Percentiles rank a stretch among this genome's conserved stretches.
Evolutionary conservation across 2,113 vertebrate species (phyloP).

Genomic region (Vimba vimba): DNA sequence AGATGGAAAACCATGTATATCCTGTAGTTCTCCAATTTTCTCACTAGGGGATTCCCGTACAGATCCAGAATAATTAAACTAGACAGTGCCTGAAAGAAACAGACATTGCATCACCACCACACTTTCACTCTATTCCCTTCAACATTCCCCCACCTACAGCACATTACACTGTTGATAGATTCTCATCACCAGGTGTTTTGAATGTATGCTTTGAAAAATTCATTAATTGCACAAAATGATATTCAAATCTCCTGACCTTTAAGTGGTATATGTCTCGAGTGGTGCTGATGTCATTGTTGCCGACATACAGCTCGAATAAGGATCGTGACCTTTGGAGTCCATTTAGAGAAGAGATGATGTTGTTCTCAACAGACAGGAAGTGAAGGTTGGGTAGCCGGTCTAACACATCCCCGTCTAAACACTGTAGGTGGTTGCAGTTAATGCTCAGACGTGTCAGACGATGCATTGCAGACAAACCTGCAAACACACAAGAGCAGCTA

Average conservation of each 20-base stretch:
- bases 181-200: neutral
- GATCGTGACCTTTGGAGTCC: constrained; percentile 78
- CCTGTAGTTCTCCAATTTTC: constrained; percentile 83
- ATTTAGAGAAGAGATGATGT: constrained; percentile 78
- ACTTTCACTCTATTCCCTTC: neutral
- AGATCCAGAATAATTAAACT: constrained; percentile 86
- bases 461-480: constrained; percentile 80
- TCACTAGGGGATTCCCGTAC: constrained; percentile 79
- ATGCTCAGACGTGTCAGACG: constrained; percentile 79
- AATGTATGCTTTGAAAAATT: neutral
- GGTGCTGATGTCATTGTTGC: constrained; percentile 80
- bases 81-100: constrained; percentile 72
- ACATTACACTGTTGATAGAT: neutral
- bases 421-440: constrained; percentile 81
- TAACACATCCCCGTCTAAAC: constrained; percentile 75
- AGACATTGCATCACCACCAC: neutral
- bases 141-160: neutral
- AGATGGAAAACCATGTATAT: constrained; percentile 85
- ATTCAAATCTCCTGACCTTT: constrained; percentile 70
- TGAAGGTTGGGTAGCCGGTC: constrained; percentile 79
- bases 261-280: constrained; percentile 83
- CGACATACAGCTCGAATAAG: constrained; percentile 84
- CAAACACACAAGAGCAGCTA: constrained; percentile 59
- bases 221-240: neutral
- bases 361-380: constrained; percentile 84